Conservation (phyloP, 2,113 vertebrate genomes). For the Struthio camelus region DNA sequence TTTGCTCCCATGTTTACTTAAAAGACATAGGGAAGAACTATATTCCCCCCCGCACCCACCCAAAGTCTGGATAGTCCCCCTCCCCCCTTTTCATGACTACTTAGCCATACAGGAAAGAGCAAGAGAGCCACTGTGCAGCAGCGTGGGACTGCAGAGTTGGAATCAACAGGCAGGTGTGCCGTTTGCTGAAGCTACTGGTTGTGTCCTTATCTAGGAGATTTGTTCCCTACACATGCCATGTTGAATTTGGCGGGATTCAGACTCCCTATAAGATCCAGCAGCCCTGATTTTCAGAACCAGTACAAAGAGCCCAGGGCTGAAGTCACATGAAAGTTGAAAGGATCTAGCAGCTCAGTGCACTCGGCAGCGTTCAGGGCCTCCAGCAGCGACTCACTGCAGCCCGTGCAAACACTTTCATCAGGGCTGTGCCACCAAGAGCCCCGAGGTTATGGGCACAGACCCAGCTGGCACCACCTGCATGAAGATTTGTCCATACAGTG, state of each 20-base stretch:
- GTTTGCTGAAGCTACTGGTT: neutral
- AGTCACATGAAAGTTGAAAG: neutral
- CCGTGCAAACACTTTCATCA: no score
- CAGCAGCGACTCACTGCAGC: no score
- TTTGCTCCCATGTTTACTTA: neutral
- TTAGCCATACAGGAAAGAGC: neutral
- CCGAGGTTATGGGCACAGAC: neutral
- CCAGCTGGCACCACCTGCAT: neutral
- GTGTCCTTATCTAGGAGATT: neutral
- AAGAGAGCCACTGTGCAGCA: neutral
- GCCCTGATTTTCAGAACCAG: neutral
- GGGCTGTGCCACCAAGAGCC: fast-evolving
- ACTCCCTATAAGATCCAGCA: neutral
- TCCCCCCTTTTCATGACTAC: neutral
- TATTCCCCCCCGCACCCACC: fast-evolving
- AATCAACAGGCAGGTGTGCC: neutral
- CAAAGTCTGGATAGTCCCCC: neutral
- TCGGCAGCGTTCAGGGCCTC: neutral
- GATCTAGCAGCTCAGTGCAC: neutral
- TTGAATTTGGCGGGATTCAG: neutral
- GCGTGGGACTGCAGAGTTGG: neutral
- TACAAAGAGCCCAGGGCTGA: neutral
- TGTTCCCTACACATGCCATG: neutral
- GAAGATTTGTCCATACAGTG: neutral
- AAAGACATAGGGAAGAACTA: neutral